Evolutionary conservation across 2,888 invertebrate genomes (phyloP), one percentile per base, ranked within the genome.

Genomic region (Scotopteryx bipunctaria): DNA sequence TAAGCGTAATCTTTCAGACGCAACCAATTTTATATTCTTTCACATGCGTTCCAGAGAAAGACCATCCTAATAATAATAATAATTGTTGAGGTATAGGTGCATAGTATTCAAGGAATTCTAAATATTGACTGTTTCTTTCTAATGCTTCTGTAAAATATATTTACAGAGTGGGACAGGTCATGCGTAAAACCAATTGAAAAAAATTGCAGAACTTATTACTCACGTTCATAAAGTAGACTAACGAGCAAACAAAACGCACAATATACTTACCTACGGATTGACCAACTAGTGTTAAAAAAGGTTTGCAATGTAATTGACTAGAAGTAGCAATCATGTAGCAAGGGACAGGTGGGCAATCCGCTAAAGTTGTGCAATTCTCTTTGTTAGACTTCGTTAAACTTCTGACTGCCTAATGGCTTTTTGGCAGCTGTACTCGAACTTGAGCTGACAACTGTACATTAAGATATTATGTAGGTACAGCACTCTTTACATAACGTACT

Each of bases 351-450:
- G 51, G 51, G 37, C 37, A 42, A 56, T 45, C 55, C 40, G 38
- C 13, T 17, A 27, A 43, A 44, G 53, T 69, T 64, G 57, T 59
- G 67, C 53, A 66, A 69, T 61, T 41, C 43, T 55, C 37, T 45
- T 50, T 55, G 44, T 37, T 60, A 44, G 25, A 54, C n/a, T 44
- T 49, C 15, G 57, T 66, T 63, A 60, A 57, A 53, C 60, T 56
- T 56, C 32, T 31, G 48, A 66, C 53, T 48, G 55, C 50, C 48
- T 66, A 64, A 64, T 67, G 64, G 61, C 45, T 55, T 59, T 47
- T 64, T 59, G 59, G 57, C 63, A 64, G 44, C 60, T 59, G 57
- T 52, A 46, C 19, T 45, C 23, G 36, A 59, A 61, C 58, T 59
- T 60, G 41, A 56, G 17, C 43, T 49, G 61, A 55, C 53, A 59